Base-by-base conservation (phyloP, 2,113 vertebrate species). In the Mustelus asterias region DNA sequence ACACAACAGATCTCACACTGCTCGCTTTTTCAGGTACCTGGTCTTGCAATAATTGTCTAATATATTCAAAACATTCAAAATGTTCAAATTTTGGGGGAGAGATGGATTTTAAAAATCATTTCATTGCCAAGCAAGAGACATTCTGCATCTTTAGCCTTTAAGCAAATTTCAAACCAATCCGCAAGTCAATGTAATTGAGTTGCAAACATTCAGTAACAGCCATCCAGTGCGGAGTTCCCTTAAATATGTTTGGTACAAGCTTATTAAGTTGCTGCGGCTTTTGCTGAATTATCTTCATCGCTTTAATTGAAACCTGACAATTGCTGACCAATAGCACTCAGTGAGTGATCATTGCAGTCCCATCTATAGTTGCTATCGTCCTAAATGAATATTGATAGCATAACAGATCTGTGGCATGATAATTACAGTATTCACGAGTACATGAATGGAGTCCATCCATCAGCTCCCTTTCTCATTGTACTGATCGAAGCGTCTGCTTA, bases 231-330 rank as follows among this genome's bases (percentile, higher is more conserved):
- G 16, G 60, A 3, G 2, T 93, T 93, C 16, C 16, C 26, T 93
- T 44, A 83, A 83, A 37, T 37, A 67, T 65, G 33, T 37, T 37
- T 18, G n/a, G 33, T 63, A 93, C 88, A 54, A 95, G 69, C 69
- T 70, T 16, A 95, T 95, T 76, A 76, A 33, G 10, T 72, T 48
- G 18, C 88, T 6, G 13, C 18, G 24, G 67, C 44, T 69, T 29
- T 76, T 72, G 10, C 69, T 16, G 65, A 70, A 94, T 94, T 70
- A 70, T 70, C 65, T 69, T 41, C 72, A 29, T 4, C 22, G 13
- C 44, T 48, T 95, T 70, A 95, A 95, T 95, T 70, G 70, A 95
- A 76, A 72, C 41, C 69, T 70, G 37, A n/a, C 41, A 95, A 48
- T 72, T 41, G 41, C 69, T 76, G 41, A 48, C 93, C 44, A 24